Conservation (phyloP, 2,888 invertebrate species). For the Tuta absoluta region DNA sequence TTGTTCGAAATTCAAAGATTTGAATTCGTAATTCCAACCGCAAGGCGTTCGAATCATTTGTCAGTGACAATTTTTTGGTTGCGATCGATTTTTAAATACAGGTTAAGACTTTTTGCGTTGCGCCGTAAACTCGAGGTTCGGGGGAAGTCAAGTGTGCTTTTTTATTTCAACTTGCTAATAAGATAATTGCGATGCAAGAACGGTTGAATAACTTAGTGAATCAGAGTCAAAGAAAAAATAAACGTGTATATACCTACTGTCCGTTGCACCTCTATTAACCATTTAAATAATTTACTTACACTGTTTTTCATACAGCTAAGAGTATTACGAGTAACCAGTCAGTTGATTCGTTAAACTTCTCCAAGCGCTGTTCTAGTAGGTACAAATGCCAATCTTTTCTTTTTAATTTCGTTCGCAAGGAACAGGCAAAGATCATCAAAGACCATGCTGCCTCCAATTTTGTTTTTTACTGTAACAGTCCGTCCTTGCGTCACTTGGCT, state of each 20-base stretch:
- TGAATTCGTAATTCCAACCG: slow-evolving; percentile 80
- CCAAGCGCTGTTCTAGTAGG: too few species aligned
- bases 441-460: too few species aligned
- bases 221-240: slow-evolving; percentile 33
- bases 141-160: slow-evolving; percentile 34
- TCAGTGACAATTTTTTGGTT: slow-evolving; percentile 81
- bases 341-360: too few species aligned
- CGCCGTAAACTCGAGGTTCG: slow-evolving; percentile 49
- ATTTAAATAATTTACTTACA: too few species aligned
- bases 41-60: slow-evolving; percentile 81
- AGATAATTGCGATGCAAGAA: slow-evolving; percentile 47
- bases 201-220: slow-evolving; percentile 41
- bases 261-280: too few species aligned
- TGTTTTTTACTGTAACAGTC: slow-evolving; percentile 27
- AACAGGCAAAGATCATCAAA: too few species aligned
- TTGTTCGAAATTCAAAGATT: slow-evolving; percentile 79
- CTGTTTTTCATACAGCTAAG: too few species aligned
- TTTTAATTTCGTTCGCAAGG: too few species aligned
- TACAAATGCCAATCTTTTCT: too few species aligned
- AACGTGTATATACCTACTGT: slow-evolving; percentile 1
- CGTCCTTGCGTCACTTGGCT: slow-evolving; percentile 46
- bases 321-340: too few species aligned
- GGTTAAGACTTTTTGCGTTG: slow-evolving; percentile 62
- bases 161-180: slow-evolving; percentile 48
- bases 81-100: slow-evolving; percentile 81